Conservation (phyloP, 2,888 invertebrate genomes). For the Cantharis flavilabris region DNA sequence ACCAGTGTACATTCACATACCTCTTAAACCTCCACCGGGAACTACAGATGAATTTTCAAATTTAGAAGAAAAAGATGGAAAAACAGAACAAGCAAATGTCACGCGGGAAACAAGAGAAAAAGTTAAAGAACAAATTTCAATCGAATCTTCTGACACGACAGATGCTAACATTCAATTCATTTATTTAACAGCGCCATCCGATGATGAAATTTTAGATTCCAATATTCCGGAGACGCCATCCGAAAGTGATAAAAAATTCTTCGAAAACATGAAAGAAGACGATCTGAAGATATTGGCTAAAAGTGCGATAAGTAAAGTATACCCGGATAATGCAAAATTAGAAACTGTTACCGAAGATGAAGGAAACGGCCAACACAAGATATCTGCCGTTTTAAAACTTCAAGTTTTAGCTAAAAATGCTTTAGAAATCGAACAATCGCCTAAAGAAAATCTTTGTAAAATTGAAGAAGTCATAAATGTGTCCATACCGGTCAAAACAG, state of each 20-base stretch:
- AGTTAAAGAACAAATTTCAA: constrained; percentile 15
- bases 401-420: not conserved
- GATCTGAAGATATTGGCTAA: constrained; percentile 50
- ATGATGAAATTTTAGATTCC: constrained; percentile 51
- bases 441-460: not conserved
- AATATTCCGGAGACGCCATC: constrained; percentile 45
- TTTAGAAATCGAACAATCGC: not conserved
- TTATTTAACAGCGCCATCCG: constrained; percentile 53
- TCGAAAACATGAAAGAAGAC: constrained; percentile 39
- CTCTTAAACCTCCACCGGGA: constrained; percentile 52
- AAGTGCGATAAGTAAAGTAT: constrained; percentile 46
- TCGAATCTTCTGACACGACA: constrained; percentile 34
- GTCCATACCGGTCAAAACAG: not conserved
- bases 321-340: constrained; percentile 38
- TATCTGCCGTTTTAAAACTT: not conserved
- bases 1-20: constrained; percentile 53
- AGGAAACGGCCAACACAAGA: not conserved
- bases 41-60: constrained; percentile 52
- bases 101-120: constrained; percentile 12
- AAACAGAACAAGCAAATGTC: constrained; percentile 29
- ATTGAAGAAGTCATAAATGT: not conserved
- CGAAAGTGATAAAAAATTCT: constrained; percentile 41
- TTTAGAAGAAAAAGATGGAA: constrained; percentile 41
- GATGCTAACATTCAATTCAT: constrained; percentile 49
- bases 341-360: constrained; percentile 22